Evolutionary conservation across 2,113 vertebrate species (phyloP), one percentile per base, ranked within the genome.

Genomic region (Pungitius pungitius): DNA sequence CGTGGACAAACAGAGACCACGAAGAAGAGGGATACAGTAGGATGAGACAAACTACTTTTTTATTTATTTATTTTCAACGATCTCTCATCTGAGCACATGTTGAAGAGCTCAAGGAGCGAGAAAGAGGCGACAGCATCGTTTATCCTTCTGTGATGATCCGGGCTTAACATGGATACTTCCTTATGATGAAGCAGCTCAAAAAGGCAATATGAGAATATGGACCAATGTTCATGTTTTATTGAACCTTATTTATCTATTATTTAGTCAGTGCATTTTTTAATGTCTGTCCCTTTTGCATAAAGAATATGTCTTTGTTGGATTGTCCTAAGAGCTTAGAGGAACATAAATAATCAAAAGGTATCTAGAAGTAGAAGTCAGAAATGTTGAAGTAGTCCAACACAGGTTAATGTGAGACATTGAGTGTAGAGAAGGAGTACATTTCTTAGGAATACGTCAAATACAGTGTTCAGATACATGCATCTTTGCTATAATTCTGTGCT

Each of bases 141-240:
- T 6, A 27, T 80, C 87, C 71, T 82, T 83, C 66, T 73, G 88
- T 87, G 84, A 92, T 89, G 91, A 91, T 91, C 77, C 24, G 89
- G 64, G 86, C 87, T 87, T 76, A 12, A 82, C 86, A 76, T 87
- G 78, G 59, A 86, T 67, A 82, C 84, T 57, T 85, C 80, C 66
- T 67, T 30, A 57, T n/a, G 80, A 63, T 35, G 80, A 75, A 78
- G 66, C 77, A 35, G 71, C 89, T 87, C 87, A 37, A 69, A 33
- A 65, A 66, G 85, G 87, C 88, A 88, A 92, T 89, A 88, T 77
- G 69, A 88, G 80, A 84, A 88, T 84, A 89, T 72, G 77, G 82
- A 86, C 81, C 71, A 69, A 77, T 83, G 86, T 90, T 90, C 89
- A 91, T 77, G 81, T 91, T 89, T 89, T 91, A 89, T 88, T 89